Conservation (phyloP, 2,113 vertebrate species). For the Catharus fuscescens region DNA sequence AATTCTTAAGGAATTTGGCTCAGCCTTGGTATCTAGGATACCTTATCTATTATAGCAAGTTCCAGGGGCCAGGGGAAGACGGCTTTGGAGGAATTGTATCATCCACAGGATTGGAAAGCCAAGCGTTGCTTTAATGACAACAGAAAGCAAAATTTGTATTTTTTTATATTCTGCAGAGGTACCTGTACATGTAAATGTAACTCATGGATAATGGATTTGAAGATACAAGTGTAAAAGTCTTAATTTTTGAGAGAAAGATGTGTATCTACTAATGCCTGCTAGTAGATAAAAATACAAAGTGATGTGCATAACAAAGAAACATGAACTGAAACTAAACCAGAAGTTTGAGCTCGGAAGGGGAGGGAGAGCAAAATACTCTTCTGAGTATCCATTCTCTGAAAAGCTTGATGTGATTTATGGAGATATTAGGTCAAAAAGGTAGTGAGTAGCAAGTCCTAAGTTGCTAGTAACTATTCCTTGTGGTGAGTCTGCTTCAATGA, state of each 20-base stretch:
- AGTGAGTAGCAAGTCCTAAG: background rate
- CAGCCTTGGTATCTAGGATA: too few species aligned
- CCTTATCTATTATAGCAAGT: too few species aligned
- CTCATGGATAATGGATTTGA: background rate
- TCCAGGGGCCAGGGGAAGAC: too few species aligned
- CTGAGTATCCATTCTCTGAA: background rate
- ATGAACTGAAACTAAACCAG: background rate
- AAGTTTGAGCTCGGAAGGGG: background rate
- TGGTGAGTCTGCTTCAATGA: background rate
- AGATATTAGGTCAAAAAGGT: background rate
- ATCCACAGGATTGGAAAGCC: background rate
- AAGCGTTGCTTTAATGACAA: background rate
- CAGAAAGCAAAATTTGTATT: background rate
- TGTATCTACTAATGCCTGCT: background rate
- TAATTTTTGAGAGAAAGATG: background rate
- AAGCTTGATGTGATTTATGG: background rate
- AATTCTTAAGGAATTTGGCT: too few species aligned
- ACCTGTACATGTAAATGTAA: accelerated
- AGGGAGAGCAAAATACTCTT: background rate
- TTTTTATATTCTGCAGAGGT: background rate
- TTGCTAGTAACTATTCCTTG: background rate
- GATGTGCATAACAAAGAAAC: background rate
- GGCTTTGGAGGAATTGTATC: too few species aligned
- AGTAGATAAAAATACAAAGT: background rate
- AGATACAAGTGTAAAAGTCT: background rate